phyloP scores from a whole-genome alignment of 35 echinoderm and acorn worm species.

The Stichopus chloronotus region DNA sequence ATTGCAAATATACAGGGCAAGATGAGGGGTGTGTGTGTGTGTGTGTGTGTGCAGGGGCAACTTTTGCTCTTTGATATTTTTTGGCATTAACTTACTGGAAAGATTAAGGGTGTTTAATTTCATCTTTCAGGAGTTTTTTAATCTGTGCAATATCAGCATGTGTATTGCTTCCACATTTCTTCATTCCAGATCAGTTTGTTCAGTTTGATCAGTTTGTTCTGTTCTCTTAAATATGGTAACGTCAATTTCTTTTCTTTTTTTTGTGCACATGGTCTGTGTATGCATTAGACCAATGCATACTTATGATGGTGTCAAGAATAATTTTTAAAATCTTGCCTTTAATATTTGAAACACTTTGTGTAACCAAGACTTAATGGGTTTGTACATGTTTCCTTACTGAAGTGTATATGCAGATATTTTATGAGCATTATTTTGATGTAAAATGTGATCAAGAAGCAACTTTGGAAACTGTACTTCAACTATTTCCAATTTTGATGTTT shows the following conservation, averaged over 20 bases:
- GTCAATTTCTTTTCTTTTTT: no score
- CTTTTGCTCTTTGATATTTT: not conserved
- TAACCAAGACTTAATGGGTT: not conserved
- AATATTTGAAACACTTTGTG: not conserved
- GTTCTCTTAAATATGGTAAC: no score
- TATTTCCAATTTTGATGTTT: not conserved
- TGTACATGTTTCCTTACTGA: conserved; percentile 1
- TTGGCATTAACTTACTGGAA: no score
- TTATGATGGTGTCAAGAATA: not conserved
- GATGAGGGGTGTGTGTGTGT: not conserved
- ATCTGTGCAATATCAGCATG: not conserved
- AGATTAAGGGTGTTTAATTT: not conserved
- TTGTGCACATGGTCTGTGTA: no score
- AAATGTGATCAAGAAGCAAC: conserved; percentile 25
- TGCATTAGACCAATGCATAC: no score
- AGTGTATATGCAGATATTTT: conserved; percentile 45
- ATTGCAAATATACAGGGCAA: not conserved
- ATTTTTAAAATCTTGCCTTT: not conserved
- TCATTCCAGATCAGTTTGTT: not conserved
- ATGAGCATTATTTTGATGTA: conserved; percentile 51
- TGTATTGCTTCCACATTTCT: not conserved
- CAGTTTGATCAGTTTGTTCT: no score
- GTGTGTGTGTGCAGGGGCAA: not conserved
- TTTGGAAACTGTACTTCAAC: not conserved
- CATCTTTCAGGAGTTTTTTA: not conserved